Base-by-base conservation (phyloP, 1,140 invertebrate genomes). In the Drosophila guanche region DNA sequence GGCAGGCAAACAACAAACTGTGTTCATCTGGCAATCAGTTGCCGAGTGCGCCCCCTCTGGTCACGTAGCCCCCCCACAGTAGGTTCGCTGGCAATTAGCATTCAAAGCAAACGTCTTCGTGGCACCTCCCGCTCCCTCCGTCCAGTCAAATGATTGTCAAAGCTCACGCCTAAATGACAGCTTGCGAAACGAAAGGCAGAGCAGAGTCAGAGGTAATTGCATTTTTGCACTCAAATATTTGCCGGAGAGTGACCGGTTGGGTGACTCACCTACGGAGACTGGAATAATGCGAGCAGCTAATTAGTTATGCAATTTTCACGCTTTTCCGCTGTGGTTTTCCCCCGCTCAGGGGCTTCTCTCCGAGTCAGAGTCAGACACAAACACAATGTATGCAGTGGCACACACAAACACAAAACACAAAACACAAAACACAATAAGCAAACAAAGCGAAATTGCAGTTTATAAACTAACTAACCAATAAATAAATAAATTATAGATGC, bases 91-190 rank as follows among this genome's bases (percentile, higher is more conserved):
- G 33, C 33, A 56, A 69, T 69, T 69, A 56, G 63, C 63, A 69
- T 69, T 69, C 62, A 40, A 40, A 33, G 10, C 62, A 67, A 67
- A 67, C 29, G 23, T n/a, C 33, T 48, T 41, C 3, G 42, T n/a
- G 12, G 50, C 33, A 22, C 10, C 33, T 10, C 10, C 10, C 10
- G 3, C 3, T 3, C 29, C 25, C 25, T 5, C 5, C 25, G 5
- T 6, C 29, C 7, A 12, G 33, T 37, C 33, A 27, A 40, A 14
- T 52, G 50, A 48, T 56, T 69, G 66, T 69, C 62, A 69, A 56
- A 68, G 63, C 66, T 69, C 66, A 68, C 66, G 43, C 66, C 51
- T 48, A 68, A 56, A 56, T 54, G 66, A 68, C 66, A 68, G 63
- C 33, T 48, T 43, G 66, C 50, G 66, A 69, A 69, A 48, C 56